Evolutionary conservation across 2,797 vertebrate genomes (phyloP).

Genomic region (Euphonia xanthogaster): DNA sequence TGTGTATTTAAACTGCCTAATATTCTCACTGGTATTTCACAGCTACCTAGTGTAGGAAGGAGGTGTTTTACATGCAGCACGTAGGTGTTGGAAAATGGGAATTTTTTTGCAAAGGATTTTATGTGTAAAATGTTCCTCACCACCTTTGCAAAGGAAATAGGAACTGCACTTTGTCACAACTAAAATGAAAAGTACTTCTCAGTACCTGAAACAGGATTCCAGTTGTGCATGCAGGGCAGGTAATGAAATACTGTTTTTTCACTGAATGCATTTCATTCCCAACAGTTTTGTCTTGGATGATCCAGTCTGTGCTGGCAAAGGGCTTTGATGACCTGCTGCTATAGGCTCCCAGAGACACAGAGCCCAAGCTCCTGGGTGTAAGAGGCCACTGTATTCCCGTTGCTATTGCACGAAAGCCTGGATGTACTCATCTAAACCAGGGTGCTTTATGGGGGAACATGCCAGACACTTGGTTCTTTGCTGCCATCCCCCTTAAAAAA

Average conservation of each 20-base stretch:
- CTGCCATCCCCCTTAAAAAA: background rate
- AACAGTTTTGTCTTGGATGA: background rate
- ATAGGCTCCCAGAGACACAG: background rate
- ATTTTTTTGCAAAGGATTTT: background rate
- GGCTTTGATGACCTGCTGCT: background rate
- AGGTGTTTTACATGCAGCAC: background rate
- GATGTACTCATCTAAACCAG: background rate
- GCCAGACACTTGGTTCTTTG: background rate
- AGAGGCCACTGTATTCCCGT: background rate
- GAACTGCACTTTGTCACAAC: background rate
- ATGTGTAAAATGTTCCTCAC: background rate
- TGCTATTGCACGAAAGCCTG: background rate
- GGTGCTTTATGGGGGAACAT: accelerated
- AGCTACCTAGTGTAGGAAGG: background rate
- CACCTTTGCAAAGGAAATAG: background rate
- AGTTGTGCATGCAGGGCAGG: background rate
- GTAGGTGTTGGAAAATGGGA: background rate
- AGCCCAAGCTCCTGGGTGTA: background rate
- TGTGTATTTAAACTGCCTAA: background rate
- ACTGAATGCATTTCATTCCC: background rate
- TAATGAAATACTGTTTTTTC: background rate
- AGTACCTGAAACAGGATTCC: background rate
- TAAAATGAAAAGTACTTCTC: background rate
- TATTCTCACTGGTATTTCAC: background rate
- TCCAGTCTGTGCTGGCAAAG: background rate